Base-by-base conservation (phyloP, 2,888 invertebrate species). In the Petrolisthes cinctipes region DNA sequence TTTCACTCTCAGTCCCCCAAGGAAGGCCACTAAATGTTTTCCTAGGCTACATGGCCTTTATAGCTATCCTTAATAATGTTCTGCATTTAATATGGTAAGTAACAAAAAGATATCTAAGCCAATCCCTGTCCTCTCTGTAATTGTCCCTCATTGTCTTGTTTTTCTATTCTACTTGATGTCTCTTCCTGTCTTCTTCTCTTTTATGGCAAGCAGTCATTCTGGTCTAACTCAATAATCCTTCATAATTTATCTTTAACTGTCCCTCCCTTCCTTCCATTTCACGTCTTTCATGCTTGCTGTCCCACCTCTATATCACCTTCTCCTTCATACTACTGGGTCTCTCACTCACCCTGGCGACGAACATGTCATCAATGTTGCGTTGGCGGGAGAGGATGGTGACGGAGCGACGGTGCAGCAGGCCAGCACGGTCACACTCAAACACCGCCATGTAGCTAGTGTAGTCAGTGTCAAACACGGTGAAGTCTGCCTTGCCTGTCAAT, bases 301-400 rank as follows among this genome's bases (percentile, higher is more conserved):
- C 9, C 37, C 20, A 23, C 11, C 75, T 11, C 37, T 11, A 23
- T n/a, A 75, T 11, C 75, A 23, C 75, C 37, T n/a, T 3, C 75
- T 75, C 20, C 75, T n/a, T 23, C 20, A 11, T 11, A 11, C 37
- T 75, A 75, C n/a, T 1, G 37, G 11, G 9, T 53, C 61, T 5
- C n/a, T 54, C 17, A 88, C 92, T 92, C 92, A 95, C 95, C 94
- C 96, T 95, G 91, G 96, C 96, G 7, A 96, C 91, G 90, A 94
- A 95, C 82, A 94, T 94, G 92, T 94, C 95, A 91, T 96, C 97
- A 82, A 97, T 94, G 78, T 95, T 95, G 91, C 95, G 95, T 20
- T 94, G 94, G 83, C 96, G 94, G 0, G 96, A 96, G 20, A 96
- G 94, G 91, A 98, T 96, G 84, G 96, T 96, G 0, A 96, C 96